phyloP scores from a whole-genome alignment of 2,888 invertebrate genomes.

The Lumbricus terrestris region DNA sequence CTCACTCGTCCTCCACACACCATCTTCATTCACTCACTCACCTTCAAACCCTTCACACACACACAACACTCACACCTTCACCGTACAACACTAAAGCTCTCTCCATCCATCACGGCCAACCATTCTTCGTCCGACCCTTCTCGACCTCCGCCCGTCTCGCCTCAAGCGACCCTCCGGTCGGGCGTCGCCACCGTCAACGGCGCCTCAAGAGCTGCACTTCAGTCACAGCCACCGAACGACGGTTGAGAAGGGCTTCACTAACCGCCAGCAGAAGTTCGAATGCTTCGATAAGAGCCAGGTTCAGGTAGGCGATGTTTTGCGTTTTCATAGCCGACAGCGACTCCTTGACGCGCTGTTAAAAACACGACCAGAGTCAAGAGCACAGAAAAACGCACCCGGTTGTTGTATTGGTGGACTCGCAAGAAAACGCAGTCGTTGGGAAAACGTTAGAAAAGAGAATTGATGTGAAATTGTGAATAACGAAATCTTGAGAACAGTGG shows the following conservation, averaged over 20 bases:
- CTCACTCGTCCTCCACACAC: not conserved
- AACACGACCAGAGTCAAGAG: not conserved
- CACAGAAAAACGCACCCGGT: not conserved
- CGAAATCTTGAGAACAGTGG: no score
- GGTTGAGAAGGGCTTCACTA: not conserved
- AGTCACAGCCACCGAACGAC: not conserved
- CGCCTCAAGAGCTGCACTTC: not conserved
- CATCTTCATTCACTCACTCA: not conserved
- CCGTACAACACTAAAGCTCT: not conserved
- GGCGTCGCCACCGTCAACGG: not conserved
- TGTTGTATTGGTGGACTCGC: no score
- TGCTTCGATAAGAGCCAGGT: conserved; percentile 76
- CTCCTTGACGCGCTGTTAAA: conserved; percentile 13
- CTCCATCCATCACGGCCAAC: not conserved
- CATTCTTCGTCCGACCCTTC: not conserved
- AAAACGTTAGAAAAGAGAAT: no score
- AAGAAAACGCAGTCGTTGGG: not conserved
- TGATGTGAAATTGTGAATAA: no score
- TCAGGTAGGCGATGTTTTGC: conserved; percentile 73
- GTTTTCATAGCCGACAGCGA: conserved; percentile 27
- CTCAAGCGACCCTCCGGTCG: not conserved
- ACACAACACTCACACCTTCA: not conserved
- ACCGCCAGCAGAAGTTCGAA: conserved; percentile 70
- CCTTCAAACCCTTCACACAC: not conserved
- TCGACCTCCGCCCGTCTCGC: not conserved